Evolutionary conservation across 1,140 invertebrate species (phyloP), one percentile per base, ranked within the genome.

Genomic region (Limonius californicus): DNA sequence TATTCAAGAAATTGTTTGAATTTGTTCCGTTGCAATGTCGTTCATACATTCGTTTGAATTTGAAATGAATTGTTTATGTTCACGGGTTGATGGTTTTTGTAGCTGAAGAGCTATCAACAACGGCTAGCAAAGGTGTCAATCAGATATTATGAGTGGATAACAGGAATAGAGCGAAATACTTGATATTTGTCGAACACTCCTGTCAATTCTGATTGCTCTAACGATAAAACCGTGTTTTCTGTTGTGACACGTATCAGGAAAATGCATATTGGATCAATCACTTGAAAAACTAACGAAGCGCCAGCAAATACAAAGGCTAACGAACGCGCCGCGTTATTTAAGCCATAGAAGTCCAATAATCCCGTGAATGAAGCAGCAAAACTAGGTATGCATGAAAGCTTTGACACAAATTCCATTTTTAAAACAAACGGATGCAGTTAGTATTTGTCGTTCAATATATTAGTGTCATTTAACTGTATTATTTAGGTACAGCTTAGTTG

Each of bases 201-300:
- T 9, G 9, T 27, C 23, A 27, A 27, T 39, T n/a, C n/a, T 9
- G n/a, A 39, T 39, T 39, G n/a, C 35, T 12, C 35, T 39, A 39
- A 39, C 35, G 35, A 39, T 39, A 39, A 39, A 39, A 12, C 35
- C 35, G 11, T 39, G 35, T 39, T 12, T 39, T 39, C n/a, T 14
- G 35, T 50, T 50, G 16, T 50, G 45, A 50, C 45, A 50, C 45
- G 14, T 50, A 50, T 18, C 45, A 50, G 16, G 14, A 4, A 19
- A 21, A 21, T 50, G 14, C 45, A 50, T 21, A 50, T 50, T 50
- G 45, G 14, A 50, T 50, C 45, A 21, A 18, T 50, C 45, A 50
- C 45, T 50, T 19, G 45, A 50, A 50, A 50, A 50, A 50, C 45
- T 50, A 50, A 50, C 45, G 45, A 50, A 21, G 45, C 45, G 45